These are phyloP conservation scores for Dicentrarchus labrax DNA, from an alignment of 2,113 vertebrate genomes.

Conservation along the genomic window DNA sequence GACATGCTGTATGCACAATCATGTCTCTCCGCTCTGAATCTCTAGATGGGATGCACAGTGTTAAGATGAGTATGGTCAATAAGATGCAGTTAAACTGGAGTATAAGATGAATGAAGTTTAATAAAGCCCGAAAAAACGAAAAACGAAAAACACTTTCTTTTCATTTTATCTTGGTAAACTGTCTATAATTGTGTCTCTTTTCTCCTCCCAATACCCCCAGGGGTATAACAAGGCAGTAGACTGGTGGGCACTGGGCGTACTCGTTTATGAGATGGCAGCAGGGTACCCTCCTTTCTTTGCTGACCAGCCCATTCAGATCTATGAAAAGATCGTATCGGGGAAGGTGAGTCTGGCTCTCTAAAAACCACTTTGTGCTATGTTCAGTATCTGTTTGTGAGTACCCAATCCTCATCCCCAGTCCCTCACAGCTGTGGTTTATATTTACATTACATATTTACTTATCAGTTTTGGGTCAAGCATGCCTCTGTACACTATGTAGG, in stretches of 20 bases:
- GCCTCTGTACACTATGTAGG: not conserved
- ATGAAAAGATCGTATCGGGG: conserved; percentile 95
- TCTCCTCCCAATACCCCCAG: conserved; percentile 54
- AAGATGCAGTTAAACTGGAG: no score
- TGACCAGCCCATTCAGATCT: conserved; percentile 96
- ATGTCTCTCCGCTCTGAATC: not conserved
- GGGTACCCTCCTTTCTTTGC: conserved; percentile 95
- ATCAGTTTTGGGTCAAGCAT: not conserved
- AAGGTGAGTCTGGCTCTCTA: conserved; percentile 85
- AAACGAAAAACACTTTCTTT: not conserved
- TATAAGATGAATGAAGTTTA: not conserved
- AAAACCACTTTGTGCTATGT: not conserved
- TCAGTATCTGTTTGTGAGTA: not conserved
- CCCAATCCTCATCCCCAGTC: not conserved
- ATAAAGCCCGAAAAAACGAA: not conserved
- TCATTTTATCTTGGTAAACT: not conserved
- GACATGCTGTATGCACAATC: not conserved
- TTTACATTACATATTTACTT: not conserved
- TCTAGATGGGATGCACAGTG: not conserved
- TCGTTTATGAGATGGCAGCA: conserved; percentile 96
- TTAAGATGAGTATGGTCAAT: not conserved
- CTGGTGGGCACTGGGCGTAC: conserved; percentile 94
- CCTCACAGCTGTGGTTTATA: not conserved
- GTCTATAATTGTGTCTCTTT: not conserved
- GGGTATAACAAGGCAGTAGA: conserved; percentile 96